These are phyloP conservation scores for Cabera pusaria DNA, from an alignment of 2,888 invertebrate species.

Conservation along the genomic window DNA sequence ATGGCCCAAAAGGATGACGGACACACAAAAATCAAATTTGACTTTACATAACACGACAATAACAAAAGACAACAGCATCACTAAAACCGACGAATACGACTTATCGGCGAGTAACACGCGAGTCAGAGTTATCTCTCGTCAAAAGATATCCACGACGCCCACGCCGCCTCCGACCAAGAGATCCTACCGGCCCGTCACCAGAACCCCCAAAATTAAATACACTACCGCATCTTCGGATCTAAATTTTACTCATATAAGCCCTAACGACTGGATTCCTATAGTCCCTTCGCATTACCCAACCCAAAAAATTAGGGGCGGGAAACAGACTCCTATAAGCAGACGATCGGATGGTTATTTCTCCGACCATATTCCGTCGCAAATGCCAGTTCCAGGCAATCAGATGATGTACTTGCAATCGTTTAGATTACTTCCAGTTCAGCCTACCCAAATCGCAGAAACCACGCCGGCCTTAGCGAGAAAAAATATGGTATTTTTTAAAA, in stretches of 20 bases:
- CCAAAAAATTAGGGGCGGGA: conserved; percentile 8
- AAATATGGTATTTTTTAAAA: conserved; percentile 57
- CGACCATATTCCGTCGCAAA: conserved; percentile 28
- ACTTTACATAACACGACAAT: conserved; percentile 42
- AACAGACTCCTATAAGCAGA: conserved; percentile 29
- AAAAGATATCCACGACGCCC: conserved; percentile 42
- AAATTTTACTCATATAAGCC: conserved; percentile 50
- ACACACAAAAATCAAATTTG: too few species aligned
- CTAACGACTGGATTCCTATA: conserved; percentile 76
- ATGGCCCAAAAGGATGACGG: conserved; percentile 61
- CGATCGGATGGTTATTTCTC: conserved; percentile 16
- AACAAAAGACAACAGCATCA: conserved; percentile 42
- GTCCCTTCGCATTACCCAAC: conserved; percentile 57
- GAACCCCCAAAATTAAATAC: conserved; percentile 57
- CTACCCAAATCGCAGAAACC: conserved; percentile 35
- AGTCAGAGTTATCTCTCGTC: conserved; percentile 48
- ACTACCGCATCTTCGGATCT: conserved; percentile 43
- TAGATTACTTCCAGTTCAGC: conserved; percentile 57
- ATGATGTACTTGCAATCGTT: conserved; percentile 63
- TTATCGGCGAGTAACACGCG: conserved; percentile 49
- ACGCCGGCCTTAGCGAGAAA: conserved; percentile 47
- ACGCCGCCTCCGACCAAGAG: conserved; percentile 48
- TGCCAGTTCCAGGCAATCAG: conserved; percentile 44
- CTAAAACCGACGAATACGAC: conserved; percentile 46
- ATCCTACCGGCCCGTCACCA: conserved; percentile 63